Evolutionary conservation across 2,888 invertebrate species (phyloP).

Genomic region (Desoria tigrina): DNA sequence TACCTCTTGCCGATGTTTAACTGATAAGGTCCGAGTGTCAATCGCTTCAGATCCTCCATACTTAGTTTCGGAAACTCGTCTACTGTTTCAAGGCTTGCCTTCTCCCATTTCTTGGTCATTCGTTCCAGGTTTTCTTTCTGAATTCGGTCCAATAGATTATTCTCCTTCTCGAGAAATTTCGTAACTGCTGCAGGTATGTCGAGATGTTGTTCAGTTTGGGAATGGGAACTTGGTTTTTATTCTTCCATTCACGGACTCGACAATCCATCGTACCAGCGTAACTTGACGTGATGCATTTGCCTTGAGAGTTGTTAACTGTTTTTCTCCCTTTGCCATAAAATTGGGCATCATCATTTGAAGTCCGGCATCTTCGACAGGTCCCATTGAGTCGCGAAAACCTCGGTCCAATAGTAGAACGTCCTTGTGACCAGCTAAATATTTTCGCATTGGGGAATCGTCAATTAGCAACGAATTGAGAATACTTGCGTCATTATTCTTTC

Average conservation of each 20-base stretch:
- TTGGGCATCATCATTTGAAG: conserved; percentile 21
- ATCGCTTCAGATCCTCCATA: neutral
- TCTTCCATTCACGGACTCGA: conserved; percentile 34
- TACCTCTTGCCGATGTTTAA: conserved; percentile 9
- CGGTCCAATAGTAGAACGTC: conserved; percentile 27
- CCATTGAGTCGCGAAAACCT: conserved; percentile 25
- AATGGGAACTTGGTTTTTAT: conserved; percentile 35
- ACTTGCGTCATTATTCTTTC: conserved; percentile 23
- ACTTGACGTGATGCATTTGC: conserved; percentile 28
- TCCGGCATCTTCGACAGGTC: neutral
- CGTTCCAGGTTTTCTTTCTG: neutral
- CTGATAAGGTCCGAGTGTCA: conserved; percentile 21
- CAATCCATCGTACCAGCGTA: conserved; percentile 27
- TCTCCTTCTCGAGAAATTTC: neutral
- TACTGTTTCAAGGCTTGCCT: neutral
- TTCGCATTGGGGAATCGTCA: too few species aligned
- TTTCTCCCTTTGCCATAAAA: conserved; percentile 12
- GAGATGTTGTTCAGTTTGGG: neutral
- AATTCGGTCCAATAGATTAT: neutral
- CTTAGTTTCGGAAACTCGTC: conserved; percentile 21
- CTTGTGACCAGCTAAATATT: too few species aligned
- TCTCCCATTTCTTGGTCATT: neutral
- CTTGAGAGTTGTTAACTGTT: conserved; percentile 21
- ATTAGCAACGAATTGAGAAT: conserved; percentile 30
- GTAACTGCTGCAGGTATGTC: neutral